Conservation (phyloP, 2,797 vertebrate species). For the Sternarchorhynchus goeldii region DNA sequence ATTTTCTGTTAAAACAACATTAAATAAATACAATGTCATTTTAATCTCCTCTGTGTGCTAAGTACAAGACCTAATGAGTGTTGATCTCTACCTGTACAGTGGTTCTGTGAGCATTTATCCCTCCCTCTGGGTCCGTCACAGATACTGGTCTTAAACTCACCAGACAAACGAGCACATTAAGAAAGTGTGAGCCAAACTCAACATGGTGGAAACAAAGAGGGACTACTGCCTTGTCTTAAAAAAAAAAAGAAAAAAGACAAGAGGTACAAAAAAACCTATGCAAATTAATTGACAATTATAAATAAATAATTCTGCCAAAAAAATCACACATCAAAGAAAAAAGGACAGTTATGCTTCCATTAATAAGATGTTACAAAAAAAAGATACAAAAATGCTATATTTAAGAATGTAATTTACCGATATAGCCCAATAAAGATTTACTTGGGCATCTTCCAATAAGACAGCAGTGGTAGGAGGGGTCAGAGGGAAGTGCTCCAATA, state of each 20-base stretch:
- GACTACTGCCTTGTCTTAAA: slow-evolving; percentile 53
- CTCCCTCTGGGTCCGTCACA: slow-evolving; percentile 31
- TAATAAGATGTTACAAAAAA: slow-evolving; percentile 66
- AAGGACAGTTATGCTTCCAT: slow-evolving; percentile 59
- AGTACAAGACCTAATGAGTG: slow-evolving; percentile 65
- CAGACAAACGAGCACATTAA: slow-evolving; percentile 64
- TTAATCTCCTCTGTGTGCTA: slow-evolving; percentile 68
- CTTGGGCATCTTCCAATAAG: slow-evolving; percentile 18
- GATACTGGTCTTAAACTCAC: slow-evolving; percentile 47
- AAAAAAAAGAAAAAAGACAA: slow-evolving; percentile 53
- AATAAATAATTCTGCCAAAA: slow-evolving; percentile 79
- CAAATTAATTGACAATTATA: slow-evolving; percentile 71
- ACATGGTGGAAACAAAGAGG: slow-evolving; percentile 6
- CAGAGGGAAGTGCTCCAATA: slow-evolving; percentile 34
- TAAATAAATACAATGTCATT: slow-evolving; percentile 73
- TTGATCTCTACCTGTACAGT: slow-evolving; percentile 24
- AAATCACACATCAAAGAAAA: slow-evolving; percentile 64
- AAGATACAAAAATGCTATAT: slow-evolving; percentile 10
- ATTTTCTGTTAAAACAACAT: slow-evolving; percentile 80
- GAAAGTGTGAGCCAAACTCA: slow-evolving; percentile 53
- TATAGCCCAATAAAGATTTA: slow-evolving; percentile 45
- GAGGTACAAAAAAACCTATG: slow-evolving; percentile 56
- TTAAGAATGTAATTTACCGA: slow-evolving; percentile 51
- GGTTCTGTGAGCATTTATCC: slow-evolving; percentile 5
- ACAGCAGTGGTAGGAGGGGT: slow-evolving; percentile 43